Percentiles rank a stretch among this genome's conserved stretches.
These are phyloP conservation scores for Andrena camellia DNA, from an alignment of 2,888 invertebrate species.

Conservation along the genomic window DNA sequence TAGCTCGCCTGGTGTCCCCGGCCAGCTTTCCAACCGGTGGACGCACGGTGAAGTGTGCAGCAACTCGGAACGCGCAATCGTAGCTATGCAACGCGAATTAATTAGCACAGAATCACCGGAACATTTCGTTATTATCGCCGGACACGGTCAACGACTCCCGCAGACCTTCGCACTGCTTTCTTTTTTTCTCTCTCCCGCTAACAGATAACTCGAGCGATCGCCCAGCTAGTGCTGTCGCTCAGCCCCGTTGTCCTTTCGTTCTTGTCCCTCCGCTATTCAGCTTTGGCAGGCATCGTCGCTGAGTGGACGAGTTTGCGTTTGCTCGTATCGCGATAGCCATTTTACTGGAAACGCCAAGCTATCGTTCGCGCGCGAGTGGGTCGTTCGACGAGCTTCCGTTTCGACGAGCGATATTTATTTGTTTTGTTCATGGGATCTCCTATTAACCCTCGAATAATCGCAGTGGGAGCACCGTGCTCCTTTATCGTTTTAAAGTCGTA, in stretches of 20 bases:
- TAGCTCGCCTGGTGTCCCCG: slow-evolving; percentile 29
- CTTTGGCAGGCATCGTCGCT: slow-evolving; percentile 20
- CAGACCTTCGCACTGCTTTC: slow-evolving; percentile 49
- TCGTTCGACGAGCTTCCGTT: too few species aligned
- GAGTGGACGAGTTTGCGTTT: slow-evolving; percentile 33
- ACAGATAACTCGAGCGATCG: slow-evolving; percentile 49
- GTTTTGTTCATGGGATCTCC: too few species aligned
- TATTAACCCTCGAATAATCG: too few species aligned
- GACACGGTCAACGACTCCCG: slow-evolving; percentile 62
- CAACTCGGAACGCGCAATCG: slow-evolving; percentile 16
- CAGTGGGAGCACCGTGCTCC: too few species aligned
- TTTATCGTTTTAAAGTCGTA: too few species aligned
- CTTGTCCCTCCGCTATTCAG: slow-evolving; percentile 21
- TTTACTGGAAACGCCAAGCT: slow-evolving; percentile 31
- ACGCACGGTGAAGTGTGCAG: background rate
- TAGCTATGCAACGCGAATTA: slow-evolving; percentile 57
- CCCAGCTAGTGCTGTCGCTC: slow-evolving; percentile 36
- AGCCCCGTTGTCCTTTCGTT: slow-evolving; percentile 17
- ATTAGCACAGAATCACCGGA: slow-evolving; percentile 60
- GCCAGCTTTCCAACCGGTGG: slow-evolving; percentile 20
- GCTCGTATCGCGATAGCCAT: slow-evolving; percentile 44
- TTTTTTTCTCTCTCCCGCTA: slow-evolving; percentile 30
- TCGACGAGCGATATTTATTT: too few species aligned
- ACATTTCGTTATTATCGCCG: slow-evolving; percentile 51
- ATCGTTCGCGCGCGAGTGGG: background rate